Conservation (phyloP, 1,140 invertebrate species). For the Stegodyphus mimosarum region DNA sequence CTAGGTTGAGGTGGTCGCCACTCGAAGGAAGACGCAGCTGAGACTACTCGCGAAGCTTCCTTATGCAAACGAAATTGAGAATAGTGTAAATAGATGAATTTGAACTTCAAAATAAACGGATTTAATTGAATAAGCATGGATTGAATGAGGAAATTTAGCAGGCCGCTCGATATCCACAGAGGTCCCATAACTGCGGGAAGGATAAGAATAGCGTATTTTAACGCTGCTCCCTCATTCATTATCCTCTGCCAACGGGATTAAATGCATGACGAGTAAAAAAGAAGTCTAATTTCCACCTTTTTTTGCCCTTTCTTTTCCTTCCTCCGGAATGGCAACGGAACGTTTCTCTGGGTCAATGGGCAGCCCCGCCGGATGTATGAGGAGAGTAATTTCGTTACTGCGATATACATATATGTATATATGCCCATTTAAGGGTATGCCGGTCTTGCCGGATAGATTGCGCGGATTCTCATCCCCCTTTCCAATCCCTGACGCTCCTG, state of each 20-base stretch:
- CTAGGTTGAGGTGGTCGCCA: too few relatives aligned
- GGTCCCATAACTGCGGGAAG: neutral
- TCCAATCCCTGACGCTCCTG: neutral
- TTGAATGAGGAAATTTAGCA: neutral
- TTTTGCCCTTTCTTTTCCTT: neutral
- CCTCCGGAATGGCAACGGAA: neutral
- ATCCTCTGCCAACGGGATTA: constrained; percentile 6
- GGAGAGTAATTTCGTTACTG: constrained; percentile 14
- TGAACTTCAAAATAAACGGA: constrained; percentile 7
- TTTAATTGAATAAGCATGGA: constrained; percentile 11
- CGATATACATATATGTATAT: constrained; percentile 5
- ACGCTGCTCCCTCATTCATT: neutral
- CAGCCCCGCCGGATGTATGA: neutral
- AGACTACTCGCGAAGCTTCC: neutral
- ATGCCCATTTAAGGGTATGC: neutral
- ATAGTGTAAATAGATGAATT: constrained; percentile 5
- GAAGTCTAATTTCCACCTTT: constrained; percentile 13
- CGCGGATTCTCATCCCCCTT: neutral
- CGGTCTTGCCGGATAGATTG: constrained; percentile 7
- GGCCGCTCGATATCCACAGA: neutral
- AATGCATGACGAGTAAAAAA: constrained; percentile 2
- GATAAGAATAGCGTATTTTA: neutral
- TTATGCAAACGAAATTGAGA: constrained; percentile 5
- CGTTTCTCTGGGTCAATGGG: constrained; percentile 3
- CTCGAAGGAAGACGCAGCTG: neutral